Conservation (phyloP, 2,888 invertebrate species). For the Morpho deidamia region DNA sequence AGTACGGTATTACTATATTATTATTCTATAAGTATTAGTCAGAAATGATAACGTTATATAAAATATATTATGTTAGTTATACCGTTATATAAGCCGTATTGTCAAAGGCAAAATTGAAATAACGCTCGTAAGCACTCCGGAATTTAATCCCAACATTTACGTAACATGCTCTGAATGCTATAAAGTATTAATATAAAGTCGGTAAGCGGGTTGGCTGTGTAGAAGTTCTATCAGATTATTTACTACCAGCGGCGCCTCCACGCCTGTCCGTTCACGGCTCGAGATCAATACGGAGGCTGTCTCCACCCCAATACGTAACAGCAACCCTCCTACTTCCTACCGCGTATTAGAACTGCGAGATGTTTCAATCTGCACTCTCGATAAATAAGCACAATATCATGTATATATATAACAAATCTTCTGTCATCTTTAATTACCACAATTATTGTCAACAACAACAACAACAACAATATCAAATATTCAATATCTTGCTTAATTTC, state of each 20-base stretch:
- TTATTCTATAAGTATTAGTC: too few relatives aligned
- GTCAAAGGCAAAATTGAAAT: neutral
- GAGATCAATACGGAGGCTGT: constrained; percentile 66
- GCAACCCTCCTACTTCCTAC: constrained; percentile 20
- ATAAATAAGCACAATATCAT: too few relatives aligned
- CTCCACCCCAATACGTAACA: constrained; percentile 41
- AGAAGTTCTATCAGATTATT: constrained; percentile 38
- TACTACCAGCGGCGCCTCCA: constrained; percentile 39
- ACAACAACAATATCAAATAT: too few relatives aligned
- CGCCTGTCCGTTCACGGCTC: constrained; percentile 45
- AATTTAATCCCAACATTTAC: constrained; percentile 7
- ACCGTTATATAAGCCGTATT: neutral
- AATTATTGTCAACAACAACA: too few relatives aligned
- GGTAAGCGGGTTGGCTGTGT: constrained; percentile 21
- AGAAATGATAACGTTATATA: too few relatives aligned
- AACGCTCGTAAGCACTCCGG: neutral
- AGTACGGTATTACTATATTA: too few relatives aligned
- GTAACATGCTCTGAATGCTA: constrained; percentile 2
- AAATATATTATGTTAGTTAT: neutral
- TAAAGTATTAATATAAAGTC: constrained; percentile 17
- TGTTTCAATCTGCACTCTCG: neutral
- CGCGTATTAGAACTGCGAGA: neutral
- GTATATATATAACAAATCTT: too few relatives aligned
- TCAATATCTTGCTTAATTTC: too few relatives aligned
- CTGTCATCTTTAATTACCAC: too few relatives aligned